Evolutionary conservation across 2,888 invertebrate species (phyloP), one percentile per base, ranked within the genome.

Genomic region (Caenorhabditis sinica): DNA sequence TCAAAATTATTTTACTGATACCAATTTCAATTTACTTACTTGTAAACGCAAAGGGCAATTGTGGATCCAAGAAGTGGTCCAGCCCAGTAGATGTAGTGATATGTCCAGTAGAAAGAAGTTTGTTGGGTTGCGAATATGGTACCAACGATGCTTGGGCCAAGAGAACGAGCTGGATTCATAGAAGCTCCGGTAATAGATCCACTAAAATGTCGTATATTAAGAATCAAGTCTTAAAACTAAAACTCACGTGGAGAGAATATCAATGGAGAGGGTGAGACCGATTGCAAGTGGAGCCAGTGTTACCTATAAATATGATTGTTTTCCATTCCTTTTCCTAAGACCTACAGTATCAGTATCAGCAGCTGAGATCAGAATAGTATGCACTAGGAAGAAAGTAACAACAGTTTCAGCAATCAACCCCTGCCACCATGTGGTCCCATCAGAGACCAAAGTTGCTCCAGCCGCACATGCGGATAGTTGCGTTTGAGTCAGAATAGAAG

Each of bases 121-220:
- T 6, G 28, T 28, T 36, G 25, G 23, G 53, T 60, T 13, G 56
- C 53, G 40, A 89, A 88, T 17, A 89, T 88, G 5, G 83, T 61
- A 15, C 85, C 87, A 28, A 87, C 87, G 33, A 93, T 90, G 28
- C 93, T 93, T 20, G 93, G 93, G 0, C 93, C 93, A 45, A 93
- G 91, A 58, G 93, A 93, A 56, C 93, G 88, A 13, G 93, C 93
- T 5, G 93, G 93, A 82, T 93, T 93, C 93, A 93, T 93, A 20
- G 93, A 93, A 1, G 93, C 93, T 9, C 93, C 93, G 4, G 93
- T 93, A 13, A 93, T 87, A 20, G 85, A 66, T 4, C 91, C 93
- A 0, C 93, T 93, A 82, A 28, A 87, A 51, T 20, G 13, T 40
- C 2, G 40, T 49, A 9, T 30, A 13, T 45, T 25, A 51, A 23